Evolutionary conservation across 2,797 vertebrate species (phyloP), one percentile per base, ranked within the genome.

Genomic region (Hemibagrus guttatus): DNA sequence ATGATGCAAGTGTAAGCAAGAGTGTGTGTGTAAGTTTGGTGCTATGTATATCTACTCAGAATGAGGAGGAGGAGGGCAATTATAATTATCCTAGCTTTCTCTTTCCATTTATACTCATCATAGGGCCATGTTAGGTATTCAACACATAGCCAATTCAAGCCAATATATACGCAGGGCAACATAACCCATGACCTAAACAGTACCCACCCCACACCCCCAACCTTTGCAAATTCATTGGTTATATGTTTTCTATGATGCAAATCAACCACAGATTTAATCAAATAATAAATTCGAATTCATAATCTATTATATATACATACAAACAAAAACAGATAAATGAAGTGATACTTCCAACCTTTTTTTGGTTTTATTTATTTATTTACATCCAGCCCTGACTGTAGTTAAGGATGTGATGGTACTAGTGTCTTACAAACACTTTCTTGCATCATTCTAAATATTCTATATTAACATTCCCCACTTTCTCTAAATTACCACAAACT

Each of bases 1-100:
- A 93, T 95, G 95, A 95, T 94, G 94, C 94, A 96, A 96, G 90
- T 66, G 90, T 86, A 86, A 84, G 95, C 94, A 95, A 95, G 90
- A 80, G 79, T 64, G 28, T 84, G 28, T 46, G 21, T 52, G 12
- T 81, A 81, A 86, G 58, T 87, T 78, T 26, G 23, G 9, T 58
- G 83, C 93, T 92, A 94, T 93, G 93, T 94, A 94, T 95, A 95
- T 92, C 92, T 86, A 54, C 87, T 91, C 93, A 89, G 91, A 93
- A 90, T 93, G 92, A 92, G 93, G 90, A 86, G 93, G 90, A 86
- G 88, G 90, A 87, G 91, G 87, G 81, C 79, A 81, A 68, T 83
- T 83, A 90, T 94, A 92, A 91, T 90, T 90, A 93, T 93, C 94
- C 92, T 84, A 91, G 91, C 93, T 94, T 92, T 92, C 93, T 94